Evolutionary conservation across 2,888 invertebrate species (phyloP).

Genomic region (Himalopsyche japonica): DNA sequence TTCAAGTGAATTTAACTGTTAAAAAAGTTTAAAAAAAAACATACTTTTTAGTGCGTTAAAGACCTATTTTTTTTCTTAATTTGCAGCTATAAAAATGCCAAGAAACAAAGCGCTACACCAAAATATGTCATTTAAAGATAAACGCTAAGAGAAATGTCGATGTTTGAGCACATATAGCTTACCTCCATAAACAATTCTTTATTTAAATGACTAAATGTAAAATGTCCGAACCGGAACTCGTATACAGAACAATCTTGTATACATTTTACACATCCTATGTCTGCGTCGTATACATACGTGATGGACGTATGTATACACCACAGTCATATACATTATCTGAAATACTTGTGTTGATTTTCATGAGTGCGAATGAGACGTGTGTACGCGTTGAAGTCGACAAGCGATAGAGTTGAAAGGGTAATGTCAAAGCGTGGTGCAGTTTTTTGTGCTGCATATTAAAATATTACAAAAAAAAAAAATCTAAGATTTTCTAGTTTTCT

Average conservation of each 20-base stretch:
- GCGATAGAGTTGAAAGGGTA: neutral
- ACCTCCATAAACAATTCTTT: neutral
- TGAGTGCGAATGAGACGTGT: neutral
- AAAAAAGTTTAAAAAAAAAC: no score
- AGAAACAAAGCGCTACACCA: neutral
- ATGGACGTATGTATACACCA: neutral
- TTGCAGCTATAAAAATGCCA: neutral
- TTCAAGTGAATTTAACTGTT: no score
- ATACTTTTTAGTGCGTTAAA: no score
- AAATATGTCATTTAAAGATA: neutral
- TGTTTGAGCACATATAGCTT: neutral
- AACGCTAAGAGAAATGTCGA: neutral
- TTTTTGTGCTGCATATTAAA: no score
- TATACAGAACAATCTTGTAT: neutral
- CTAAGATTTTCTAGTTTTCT: no score
- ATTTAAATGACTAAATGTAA: neutral
- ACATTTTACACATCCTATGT: neutral
- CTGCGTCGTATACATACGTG: neutral
- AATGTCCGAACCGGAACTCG: neutral
- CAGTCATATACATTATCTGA: neutral
- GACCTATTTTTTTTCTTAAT: no score
- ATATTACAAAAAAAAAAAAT: no score
- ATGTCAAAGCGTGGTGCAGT: neutral
- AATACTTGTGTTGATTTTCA: neutral
- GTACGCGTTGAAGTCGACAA: neutral